These are phyloP conservation scores for Acanthaster planci DNA, from an alignment of 35 echinoderm and acorn worm species.

Conservation along the genomic window DNA sequence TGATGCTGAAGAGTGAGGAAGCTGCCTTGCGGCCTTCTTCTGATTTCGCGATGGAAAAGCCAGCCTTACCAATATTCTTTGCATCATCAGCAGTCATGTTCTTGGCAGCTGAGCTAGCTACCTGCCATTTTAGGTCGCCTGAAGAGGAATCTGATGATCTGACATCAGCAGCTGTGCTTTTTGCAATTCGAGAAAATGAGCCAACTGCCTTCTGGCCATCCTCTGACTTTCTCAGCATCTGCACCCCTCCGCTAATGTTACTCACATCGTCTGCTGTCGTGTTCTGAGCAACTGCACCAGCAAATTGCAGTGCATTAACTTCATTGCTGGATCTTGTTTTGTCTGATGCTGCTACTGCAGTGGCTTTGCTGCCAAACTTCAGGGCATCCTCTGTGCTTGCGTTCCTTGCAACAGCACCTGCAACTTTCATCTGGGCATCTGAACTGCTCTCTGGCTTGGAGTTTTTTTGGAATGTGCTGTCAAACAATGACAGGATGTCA, in stretches of 20 bases:
- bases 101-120: conserved; percentile 37
- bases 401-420: neutral
- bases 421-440: neutral
- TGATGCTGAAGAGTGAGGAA: conserved; percentile 5
- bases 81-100: conserved; percentile 55
- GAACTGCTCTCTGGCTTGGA: conserved; percentile 5
- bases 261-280: neutral
- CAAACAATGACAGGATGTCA: conserved; percentile 14
- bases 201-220: conserved; percentile 1
- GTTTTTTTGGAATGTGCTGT: conserved; percentile 2
- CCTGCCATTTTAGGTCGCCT: conserved; percentile 27
- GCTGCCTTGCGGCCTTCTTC: conserved; percentile 41
- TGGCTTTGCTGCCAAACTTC: neutral
- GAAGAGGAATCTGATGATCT: conserved; percentile 12
- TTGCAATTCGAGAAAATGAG: neutral
- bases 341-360: neutral
- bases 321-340: conserved; percentile 6
- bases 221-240: neutral
- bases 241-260: conserved; percentile 1
- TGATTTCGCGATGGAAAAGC: neutral
- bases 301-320: neutral
- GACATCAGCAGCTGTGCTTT: conserved; percentile 16
- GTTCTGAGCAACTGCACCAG: neutral
- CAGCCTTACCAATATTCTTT: conserved; percentile 18
- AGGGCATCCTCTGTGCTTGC: conserved; percentile 7